phyloP scores from a whole-genome alignment of 2,888 invertebrate species.

The Sphecodes monilicornis region DNA sequence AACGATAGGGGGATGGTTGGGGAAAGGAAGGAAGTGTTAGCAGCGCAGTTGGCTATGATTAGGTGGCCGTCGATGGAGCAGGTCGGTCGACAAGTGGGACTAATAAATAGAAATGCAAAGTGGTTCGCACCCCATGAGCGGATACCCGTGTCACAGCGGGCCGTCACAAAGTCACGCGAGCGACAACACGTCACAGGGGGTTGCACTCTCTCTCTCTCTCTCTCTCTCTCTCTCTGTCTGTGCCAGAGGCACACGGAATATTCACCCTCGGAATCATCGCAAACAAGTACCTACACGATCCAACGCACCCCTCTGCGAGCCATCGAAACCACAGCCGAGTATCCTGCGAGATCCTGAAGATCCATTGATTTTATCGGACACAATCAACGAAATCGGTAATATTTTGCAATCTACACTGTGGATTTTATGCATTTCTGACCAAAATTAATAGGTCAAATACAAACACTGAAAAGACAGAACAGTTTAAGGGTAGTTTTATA shows the following conservation, averaged over 20 bases:
- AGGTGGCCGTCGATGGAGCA: not conserved
- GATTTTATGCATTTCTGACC: too few relatives aligned
- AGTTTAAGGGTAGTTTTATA: too few relatives aligned
- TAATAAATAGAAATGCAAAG: slow-evolving; percentile 37
- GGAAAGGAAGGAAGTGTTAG: not conserved
- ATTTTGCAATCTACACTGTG: too few relatives aligned
- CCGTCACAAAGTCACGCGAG: slow-evolving; percentile 29
- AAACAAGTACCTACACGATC: not conserved
- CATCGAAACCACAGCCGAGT: not conserved
- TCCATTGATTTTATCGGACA: too few relatives aligned
- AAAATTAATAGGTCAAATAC: too few relatives aligned
- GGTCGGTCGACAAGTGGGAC: slow-evolving; percentile 15
- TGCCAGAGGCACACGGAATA: not conserved
- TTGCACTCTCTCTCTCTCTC: not conserved
- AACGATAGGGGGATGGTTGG: not conserved
- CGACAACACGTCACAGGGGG: slow-evolving; percentile 18
- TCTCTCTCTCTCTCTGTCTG: not conserved
- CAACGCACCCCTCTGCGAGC: not conserved
- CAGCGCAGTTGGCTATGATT: not conserved
- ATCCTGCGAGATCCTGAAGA: not conserved
- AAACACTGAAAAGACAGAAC: too few relatives aligned
- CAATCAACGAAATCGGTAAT: too few relatives aligned
- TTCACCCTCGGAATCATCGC: not conserved
- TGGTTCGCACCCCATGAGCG: slow-evolving; percentile 15
- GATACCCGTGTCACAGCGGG: slow-evolving; percentile 34